Percentiles rank a stretch among this genome's conserved stretches.
phyloP scores from a whole-genome alignment of 2,113 vertebrate species.

The Ammodytes dubius region DNA sequence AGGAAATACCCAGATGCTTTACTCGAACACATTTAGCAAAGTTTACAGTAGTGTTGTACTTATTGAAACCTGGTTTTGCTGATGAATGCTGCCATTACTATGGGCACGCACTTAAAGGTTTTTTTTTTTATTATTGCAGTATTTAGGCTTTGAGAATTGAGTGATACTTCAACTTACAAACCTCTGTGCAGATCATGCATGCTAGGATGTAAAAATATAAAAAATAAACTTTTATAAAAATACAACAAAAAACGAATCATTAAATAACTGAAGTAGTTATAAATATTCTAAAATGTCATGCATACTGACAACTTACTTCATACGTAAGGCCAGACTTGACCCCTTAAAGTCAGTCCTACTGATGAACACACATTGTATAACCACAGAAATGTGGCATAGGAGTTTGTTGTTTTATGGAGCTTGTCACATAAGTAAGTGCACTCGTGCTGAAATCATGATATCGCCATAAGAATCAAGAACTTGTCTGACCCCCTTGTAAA shows the following conservation, averaged over 20 bases:
- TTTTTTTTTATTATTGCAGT: too few species aligned
- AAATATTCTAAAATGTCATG: neutral
- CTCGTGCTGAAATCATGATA: slow-evolving; percentile 13
- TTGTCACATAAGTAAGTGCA: neutral
- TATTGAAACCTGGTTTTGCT: too few species aligned
- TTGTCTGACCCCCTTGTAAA: slow-evolving; percentile 42
- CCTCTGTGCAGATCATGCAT: too few species aligned
- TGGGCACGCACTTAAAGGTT: too few species aligned
- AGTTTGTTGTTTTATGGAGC: slow-evolving; percentile 7
- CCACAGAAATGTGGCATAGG: neutral
- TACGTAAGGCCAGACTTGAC: neutral
- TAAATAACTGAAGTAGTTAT: neutral
- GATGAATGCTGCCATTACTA: too few species aligned
- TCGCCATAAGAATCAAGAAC: slow-evolving; percentile 18
- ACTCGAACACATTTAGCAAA: neutral
- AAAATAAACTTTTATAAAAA: too few species aligned
- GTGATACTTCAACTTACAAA: too few species aligned
- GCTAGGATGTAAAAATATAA: too few species aligned
- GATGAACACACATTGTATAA: neutral
- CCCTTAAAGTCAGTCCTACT: neutral
- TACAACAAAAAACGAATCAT: neutral
- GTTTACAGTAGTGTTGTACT: too few species aligned
- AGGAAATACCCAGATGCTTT: neutral
- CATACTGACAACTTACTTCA: neutral
- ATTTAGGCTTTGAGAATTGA: too few species aligned